Evolutionary conservation across 64 coral and sea anemone species (phyloP).

Genomic region (Actinia tenebrosa): DNA sequence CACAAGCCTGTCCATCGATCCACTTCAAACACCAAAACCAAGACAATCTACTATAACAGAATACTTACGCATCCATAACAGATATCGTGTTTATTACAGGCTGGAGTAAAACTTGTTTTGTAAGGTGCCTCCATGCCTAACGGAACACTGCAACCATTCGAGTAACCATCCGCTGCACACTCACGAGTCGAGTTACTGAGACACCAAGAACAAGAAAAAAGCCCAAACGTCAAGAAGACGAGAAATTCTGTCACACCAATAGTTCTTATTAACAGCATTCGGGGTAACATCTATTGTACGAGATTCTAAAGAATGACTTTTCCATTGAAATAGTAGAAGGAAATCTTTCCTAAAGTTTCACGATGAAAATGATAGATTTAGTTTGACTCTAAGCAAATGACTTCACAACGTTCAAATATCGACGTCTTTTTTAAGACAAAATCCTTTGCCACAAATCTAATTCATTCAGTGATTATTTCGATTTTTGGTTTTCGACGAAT

Average conservation of each 20-base stretch:
- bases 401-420: neutral
- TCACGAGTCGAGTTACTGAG: slow-evolving; percentile 24
- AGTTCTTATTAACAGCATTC: neutral
- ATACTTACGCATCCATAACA: slow-evolving; percentile 99
- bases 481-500: neutral
- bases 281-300: neutral
- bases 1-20: no score
- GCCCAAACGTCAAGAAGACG: neutral
- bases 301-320: neutral
- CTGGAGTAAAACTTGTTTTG: slow-evolving; percentile 77
- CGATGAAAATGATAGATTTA: neutral
- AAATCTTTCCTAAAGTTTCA: neutral
- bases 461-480: neutral
- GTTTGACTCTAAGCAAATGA: neutral
- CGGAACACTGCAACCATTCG: slow-evolving; percentile 88
- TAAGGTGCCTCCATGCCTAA: slow-evolving; percentile 90
- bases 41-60: neutral
- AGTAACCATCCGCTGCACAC: slow-evolving; percentile 78
- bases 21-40: neutral
- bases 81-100: slow-evolving; percentile 98
- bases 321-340: neutral
- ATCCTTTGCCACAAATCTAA: neutral
- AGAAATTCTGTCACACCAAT: neutral
- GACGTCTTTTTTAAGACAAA: neutral
- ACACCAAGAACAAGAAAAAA: neutral